These are phyloP conservation scores for Podarcis muralis DNA, from an alignment of 2,113 vertebrate genomes.

Conservation along the genomic window DNA sequence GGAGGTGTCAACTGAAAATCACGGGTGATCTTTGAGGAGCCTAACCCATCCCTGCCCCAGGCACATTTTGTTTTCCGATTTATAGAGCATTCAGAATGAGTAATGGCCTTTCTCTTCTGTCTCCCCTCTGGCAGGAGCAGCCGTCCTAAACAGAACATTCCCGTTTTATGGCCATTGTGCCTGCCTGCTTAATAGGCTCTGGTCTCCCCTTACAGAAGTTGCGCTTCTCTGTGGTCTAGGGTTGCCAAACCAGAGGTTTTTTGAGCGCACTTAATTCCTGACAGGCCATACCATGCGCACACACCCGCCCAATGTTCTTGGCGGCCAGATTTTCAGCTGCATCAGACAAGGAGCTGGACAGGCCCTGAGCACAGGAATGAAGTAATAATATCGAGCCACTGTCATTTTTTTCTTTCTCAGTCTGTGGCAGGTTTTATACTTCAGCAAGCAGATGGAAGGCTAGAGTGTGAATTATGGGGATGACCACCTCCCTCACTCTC, in stretches of 20 bases:
- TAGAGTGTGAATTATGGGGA: not conserved
- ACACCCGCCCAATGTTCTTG: not conserved
- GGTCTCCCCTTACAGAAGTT: not conserved
- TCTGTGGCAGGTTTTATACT: not conserved
- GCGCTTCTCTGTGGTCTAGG: not conserved
- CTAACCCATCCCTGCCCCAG: not conserved
- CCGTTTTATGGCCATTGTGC: not conserved
- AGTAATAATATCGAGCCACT: accelerated
- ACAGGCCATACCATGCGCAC: not conserved
- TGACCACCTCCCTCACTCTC: accelerated
- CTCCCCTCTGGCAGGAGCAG: not conserved
- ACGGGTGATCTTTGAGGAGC: not conserved
- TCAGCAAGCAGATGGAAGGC: not conserved
- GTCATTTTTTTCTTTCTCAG: not conserved
- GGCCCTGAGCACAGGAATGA: accelerated
- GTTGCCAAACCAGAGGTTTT: not conserved
- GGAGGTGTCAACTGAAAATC: not conserved
- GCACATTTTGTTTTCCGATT: not conserved
- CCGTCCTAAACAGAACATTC: not conserved
- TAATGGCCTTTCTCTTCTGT: not conserved
- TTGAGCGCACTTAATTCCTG: not conserved
- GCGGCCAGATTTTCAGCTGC: not conserved
- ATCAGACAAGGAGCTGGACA: not conserved
- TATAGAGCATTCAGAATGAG: not conserved
- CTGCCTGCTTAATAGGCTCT: not conserved